Conservation (phyloP, 2,113 vertebrate species). For the Austrofundulus limnaeus region DNA sequence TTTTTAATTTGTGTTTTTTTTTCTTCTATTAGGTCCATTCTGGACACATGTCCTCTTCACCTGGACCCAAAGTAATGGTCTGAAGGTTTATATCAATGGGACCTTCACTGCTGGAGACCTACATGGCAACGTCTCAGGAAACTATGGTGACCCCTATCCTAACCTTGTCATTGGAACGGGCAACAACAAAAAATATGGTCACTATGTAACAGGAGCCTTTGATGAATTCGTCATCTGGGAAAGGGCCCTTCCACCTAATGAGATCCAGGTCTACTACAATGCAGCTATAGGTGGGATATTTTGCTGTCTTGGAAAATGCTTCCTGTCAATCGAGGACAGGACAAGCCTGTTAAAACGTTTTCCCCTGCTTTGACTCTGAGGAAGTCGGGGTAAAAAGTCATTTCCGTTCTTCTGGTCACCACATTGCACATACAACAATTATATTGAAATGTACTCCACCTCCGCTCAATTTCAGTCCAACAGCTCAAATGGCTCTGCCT, state of each 20-base stretch:
- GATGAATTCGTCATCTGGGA: conserved; percentile 98
- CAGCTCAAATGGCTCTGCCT: conserved; percentile 57
- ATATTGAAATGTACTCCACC: conserved; percentile 31
- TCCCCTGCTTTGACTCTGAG: conserved; percentile 21
- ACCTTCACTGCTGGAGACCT: conserved; percentile 80
- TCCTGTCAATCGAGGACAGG: conserved; percentile 23
- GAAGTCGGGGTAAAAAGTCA: conserved; percentile 48
- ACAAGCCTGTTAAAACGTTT: conserved; percentile 23
- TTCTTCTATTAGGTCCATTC: conserved; percentile 79
- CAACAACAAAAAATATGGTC: conserved; percentile 63
- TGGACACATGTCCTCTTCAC: conserved; percentile 97
- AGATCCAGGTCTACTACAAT: conserved; percentile 87
- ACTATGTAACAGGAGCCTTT: conserved; percentile 82
- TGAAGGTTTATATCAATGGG: conserved; percentile 92
- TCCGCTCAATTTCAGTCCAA: conserved; percentile 25
- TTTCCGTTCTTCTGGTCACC: conserved; percentile 42
- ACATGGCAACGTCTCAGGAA: conserved; percentile 73
- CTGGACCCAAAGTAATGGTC: conserved; percentile 85
- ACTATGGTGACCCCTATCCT: conserved; percentile 78
- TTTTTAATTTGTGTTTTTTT: background rate
- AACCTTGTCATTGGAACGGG: conserved; percentile 80
- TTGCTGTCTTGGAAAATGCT: conserved; percentile 9
- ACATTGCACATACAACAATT: conserved; percentile 45
- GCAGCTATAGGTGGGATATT: conserved; percentile 84
- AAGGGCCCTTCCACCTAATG: conserved; percentile 80